Evolutionary conservation across 2,797 vertebrate genomes (phyloP).

Genomic region (Steatocranus sp.): DNA sequence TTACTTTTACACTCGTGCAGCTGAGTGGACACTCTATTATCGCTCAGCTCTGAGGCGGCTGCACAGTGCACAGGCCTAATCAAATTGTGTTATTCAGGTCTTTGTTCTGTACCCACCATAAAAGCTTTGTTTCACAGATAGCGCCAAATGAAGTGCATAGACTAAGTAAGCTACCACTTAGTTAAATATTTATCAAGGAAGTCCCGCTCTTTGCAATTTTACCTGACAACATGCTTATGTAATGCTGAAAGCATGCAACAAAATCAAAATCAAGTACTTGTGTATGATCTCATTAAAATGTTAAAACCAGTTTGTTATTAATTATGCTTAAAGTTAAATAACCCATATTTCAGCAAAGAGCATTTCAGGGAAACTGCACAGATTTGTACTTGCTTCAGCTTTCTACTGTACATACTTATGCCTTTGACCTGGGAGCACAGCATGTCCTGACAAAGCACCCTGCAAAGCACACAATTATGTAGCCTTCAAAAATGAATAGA

Average conservation of each 20-base stretch:
- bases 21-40: constrained; percentile 32
- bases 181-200: constrained; percentile 14
- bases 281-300: background rate
- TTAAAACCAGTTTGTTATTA: background rate
- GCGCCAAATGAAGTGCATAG: background rate
- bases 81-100: background rate
- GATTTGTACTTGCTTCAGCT: background rate
- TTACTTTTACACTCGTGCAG: constrained; percentile 1
- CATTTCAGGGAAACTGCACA: background rate
- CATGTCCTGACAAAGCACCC: background rate
- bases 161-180: too few species aligned
- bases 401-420: background rate
- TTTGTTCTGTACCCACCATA: background rate
- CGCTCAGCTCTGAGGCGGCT: background rate
- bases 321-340: background rate
- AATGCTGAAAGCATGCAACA: background rate
- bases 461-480: background rate
- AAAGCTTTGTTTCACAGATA: background rate
- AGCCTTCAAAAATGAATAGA: background rate
- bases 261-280: background rate
- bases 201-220: background rate
- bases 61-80: background rate
- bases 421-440: background rate
- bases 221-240: background rate
- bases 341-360: background rate